Evolutionary conservation across 2,797 vertebrate species (phyloP), one percentile per base, ranked within the genome.

Genomic region (Streptopelia turtur): DNA sequence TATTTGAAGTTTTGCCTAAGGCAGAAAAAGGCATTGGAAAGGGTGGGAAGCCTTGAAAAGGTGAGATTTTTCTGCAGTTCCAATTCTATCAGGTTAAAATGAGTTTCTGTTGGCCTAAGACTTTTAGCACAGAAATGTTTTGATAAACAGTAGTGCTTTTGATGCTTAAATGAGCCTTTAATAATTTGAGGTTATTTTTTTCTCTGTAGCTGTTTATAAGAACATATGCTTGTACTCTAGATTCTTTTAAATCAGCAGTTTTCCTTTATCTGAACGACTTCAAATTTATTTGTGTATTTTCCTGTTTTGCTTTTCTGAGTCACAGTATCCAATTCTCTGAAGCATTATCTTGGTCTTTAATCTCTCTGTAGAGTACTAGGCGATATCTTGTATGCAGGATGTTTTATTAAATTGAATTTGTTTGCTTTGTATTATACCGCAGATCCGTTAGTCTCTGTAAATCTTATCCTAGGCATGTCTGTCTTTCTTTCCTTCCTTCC

Each of bases 341-440:
- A 95, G 89, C 70, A 35, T 91, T 93, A 72, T 94, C 84, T 91
- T 13, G 13, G 57, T 88, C 80, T 90, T 82, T 94, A 90, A 94
- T 88, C 85, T 93, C 61, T 65, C 20, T 91, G 61, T 90, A 45
- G 82, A 79, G 47, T 74, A 39, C 43, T 63, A 37, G 39, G 65
- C 78, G 69, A 69, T 96, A 55, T 76, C 59, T 91, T 93, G 83
- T 66, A 41, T n/a, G 47, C 41, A 43, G 72, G 65, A 56, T 88
- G 65, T 91, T 90, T 69, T 78, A 88, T 81, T 86, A 90, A 82
- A 94, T 86, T n/a, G 65, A 39, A 49, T 93, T 91, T 87, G 43
- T 80, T 94, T 88, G 52, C 77, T 88, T 88, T 90, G 72, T 90
- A 45, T 63, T 91, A 25, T 30, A 30, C 8, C 1, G 2, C 25